Base-by-base conservation (phyloP, 2,888 invertebrate genomes). In the Podotricha telesiphe region DNA sequence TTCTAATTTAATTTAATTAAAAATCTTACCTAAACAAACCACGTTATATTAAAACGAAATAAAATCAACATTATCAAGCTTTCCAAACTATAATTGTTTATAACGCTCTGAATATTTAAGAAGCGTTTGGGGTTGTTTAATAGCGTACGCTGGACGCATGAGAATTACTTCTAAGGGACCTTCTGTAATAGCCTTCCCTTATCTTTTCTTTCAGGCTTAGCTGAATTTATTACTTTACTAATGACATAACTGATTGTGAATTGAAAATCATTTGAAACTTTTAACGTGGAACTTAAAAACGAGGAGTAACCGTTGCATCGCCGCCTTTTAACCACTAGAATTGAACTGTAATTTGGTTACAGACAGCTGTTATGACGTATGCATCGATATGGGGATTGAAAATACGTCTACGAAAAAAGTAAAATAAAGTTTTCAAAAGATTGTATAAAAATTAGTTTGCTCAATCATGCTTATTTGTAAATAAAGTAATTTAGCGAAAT, bases 61-160 rank as follows among this genome's bases (percentile, higher is more conserved):
- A 45, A 59, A 59, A 59, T 59, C 45, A 59, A 59, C 59, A 45
- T 59, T 59, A 59, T 59, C 59, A 45, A 64, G 67, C 55, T 67
- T 51, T 50, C 64, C 67, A 66, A 65, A 53, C 61, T 65, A 59
- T 64, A 70, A 58, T 67, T 67, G 61, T 70, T 67, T 65, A 69
- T 37, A 47, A 17, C 20, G 45, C 20, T 61, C 56, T 83, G 82
- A 84, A 86, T 86, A 85, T 85, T 85, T 81, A 82, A 84, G 79
- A 81, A 80, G 80, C 79, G 80, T 84, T 82, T 82, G 77, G 77
- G 82, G 80, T 82, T 80, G 82, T 85, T 84, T 83, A 80, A 76
- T 77, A 65, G 73, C 72, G 61, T 71, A 78, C 82, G 80, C 77
- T 73, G 73, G 68, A 77, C 79, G 81, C 79, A 82, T 85, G 77